Conservation (phyloP, 2,888 invertebrate genomes). For the Isotomurus palustris region DNA sequence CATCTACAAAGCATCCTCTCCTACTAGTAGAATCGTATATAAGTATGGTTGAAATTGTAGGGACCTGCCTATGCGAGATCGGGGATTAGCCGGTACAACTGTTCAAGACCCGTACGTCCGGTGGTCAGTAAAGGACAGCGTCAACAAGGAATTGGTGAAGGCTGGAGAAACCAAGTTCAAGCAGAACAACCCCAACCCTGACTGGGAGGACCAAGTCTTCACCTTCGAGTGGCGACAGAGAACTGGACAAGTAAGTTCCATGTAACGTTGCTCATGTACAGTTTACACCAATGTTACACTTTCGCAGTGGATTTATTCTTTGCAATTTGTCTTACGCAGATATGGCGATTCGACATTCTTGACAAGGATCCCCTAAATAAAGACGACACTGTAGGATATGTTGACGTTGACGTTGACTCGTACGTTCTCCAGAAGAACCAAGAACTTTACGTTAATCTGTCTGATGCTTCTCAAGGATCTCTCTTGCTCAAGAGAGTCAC, state of each 20-base stretch:
- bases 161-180: neutral
- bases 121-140: neutral
- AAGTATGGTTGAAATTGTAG: no score
- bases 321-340: no score
- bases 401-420: slow-evolving; percentile 23
- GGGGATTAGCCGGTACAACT: neutral
- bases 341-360: slow-evolving; percentile 28
- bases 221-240: neutral
- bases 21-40: no score
- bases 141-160: neutral
- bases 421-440: slow-evolving; percentile 27
- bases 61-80: neutral
- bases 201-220: slow-evolving; percentile 4
- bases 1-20: no score
- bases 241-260: slow-evolving; percentile 8
- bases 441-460: slow-evolving; percentile 21
- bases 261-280: no score
- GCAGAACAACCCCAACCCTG: neutral
- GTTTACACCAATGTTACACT: no score
- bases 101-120: neutral
- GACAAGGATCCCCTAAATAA: slow-evolving; percentile 13
- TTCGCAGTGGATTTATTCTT: no score
- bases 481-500: slow-evolving; percentile 21
- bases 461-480: slow-evolving; percentile 17
- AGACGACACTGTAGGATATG: slow-evolving; percentile 21